Percentiles rank a stretch among this genome's conserved stretches.
Conservation (phyloP, 2,797 vertebrate species). For the Monodelphis domestica region DNA sequence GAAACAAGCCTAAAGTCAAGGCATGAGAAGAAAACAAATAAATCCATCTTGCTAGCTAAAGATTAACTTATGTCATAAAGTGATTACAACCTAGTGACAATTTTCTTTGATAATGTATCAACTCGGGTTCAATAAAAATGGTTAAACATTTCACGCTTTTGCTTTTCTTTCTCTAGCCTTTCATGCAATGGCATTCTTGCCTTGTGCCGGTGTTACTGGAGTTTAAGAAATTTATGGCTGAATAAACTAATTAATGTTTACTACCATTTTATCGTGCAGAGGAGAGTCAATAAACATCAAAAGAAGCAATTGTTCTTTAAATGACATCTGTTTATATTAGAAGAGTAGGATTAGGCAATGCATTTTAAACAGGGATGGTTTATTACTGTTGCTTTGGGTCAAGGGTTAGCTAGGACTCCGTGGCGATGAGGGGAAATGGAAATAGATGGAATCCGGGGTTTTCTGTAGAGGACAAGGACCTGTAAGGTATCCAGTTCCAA, state of each 20-base stretch:
- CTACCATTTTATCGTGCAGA: slow-evolving; percentile 71
- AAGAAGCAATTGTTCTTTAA: slow-evolving; percentile 60
- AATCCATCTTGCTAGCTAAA: slow-evolving; percentile 70
- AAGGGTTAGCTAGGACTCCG: slow-evolving; percentile 32
- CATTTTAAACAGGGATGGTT: slow-evolving; percentile 57
- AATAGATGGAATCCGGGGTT: neutral
- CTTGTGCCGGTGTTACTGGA: slow-evolving; percentile 62
- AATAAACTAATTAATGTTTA: slow-evolving; percentile 77
- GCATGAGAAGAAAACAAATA: slow-evolving; percentile 56
- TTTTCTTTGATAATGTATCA: slow-evolving; percentile 70
- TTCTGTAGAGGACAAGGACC: neutral
- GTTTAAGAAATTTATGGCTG: slow-evolving; percentile 73
- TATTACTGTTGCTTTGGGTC: slow-evolving; percentile 37
- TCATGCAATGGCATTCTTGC: slow-evolving; percentile 73
- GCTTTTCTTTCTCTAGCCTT: slow-evolving; percentile 47
- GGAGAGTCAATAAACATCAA: slow-evolving; percentile 68
- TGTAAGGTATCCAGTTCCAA: neutral
- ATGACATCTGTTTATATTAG: slow-evolving; percentile 65
- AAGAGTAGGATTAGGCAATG: slow-evolving; percentile 35
- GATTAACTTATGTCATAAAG: slow-evolving; percentile 73
- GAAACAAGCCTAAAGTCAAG: slow-evolving; percentile 47
- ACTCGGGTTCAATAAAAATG: slow-evolving; percentile 62
- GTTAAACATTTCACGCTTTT: neutral
- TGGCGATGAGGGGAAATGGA: slow-evolving; percentile 20
- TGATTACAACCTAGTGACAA: neutral